Conservation (phyloP, 1,140 invertebrate genomes). For the Dendroctonus valens region DNA sequence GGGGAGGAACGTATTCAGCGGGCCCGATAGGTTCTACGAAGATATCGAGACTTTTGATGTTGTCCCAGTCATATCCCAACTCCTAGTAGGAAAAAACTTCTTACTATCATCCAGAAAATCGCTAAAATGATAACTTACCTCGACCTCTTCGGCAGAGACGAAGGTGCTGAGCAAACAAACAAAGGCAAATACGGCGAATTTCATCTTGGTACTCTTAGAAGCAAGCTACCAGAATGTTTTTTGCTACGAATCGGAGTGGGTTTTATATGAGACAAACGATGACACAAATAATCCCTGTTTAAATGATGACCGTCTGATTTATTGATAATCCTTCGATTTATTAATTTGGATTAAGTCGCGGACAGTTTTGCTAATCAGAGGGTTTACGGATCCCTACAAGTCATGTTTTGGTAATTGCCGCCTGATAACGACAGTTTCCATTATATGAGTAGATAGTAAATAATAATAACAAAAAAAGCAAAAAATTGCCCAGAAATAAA, state of each 20-base stretch:
- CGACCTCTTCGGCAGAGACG: conserved; percentile 3
- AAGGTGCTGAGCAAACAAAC: conserved; percentile 16
- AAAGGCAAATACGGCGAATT: conserved; percentile 16
- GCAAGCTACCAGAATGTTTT: conserved; percentile 7
- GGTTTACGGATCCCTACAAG: too few relatives aligned
- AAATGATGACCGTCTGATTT: too few relatives aligned
- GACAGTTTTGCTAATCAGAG: too few relatives aligned
- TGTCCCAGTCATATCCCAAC: conserved; percentile 13
- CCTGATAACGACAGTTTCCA: too few relatives aligned
- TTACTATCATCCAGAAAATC: not conserved
- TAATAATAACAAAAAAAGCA: too few relatives aligned
- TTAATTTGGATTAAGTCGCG: too few relatives aligned
- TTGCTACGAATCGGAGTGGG: not conserved
- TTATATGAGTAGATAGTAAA: too few relatives aligned
- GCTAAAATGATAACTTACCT: conserved; percentile 8
- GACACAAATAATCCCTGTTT: too few relatives aligned
- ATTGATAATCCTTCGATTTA: too few relatives aligned
- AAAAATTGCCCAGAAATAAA: too few relatives aligned
- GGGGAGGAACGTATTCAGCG: not conserved
- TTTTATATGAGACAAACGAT: not conserved
- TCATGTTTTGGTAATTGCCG: too few relatives aligned
- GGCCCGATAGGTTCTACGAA: conserved; percentile 19
- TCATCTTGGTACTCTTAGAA: conserved; percentile 14
- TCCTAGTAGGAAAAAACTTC: not conserved
- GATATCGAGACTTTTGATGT: conserved; percentile 9